Evolutionary conservation across 2,797 vertebrate species (phyloP).

Genomic region (Erpetoichthys calabaricus): DNA sequence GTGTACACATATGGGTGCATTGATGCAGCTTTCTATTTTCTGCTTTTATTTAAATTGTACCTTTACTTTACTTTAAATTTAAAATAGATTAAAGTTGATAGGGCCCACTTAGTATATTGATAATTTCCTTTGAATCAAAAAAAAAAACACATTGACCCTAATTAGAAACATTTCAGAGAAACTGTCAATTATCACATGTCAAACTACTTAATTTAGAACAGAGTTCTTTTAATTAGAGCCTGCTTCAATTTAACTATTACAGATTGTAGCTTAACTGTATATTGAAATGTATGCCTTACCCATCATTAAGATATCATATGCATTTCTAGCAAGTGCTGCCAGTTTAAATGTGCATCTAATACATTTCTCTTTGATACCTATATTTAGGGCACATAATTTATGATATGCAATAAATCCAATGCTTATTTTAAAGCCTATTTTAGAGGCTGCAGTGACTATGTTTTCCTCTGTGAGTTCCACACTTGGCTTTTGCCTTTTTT

Average conservation of each 20-base stretch:
- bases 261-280: slow-evolving; percentile 12
- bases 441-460: slow-evolving; percentile 59
- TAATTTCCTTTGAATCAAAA: slow-evolving; percentile 70
- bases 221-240: slow-evolving; percentile 64
- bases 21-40: too few species aligned
- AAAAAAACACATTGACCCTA: slow-evolving; percentile 70
- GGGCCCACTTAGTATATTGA: slow-evolving; percentile 64
- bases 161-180: slow-evolving; percentile 71
- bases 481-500: slow-evolving; percentile 62
- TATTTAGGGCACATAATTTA: slow-evolving; percentile 87
- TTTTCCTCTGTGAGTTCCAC: slow-evolving; percentile 72
- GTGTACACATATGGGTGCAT: too few species aligned
- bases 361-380: slow-evolving; percentile 66
- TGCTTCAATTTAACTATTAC: slow-evolving; percentile 57
- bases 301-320: slow-evolving; percentile 56
- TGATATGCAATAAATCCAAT: slow-evolving; percentile 65
- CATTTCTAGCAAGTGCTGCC: slow-evolving; percentile 59
- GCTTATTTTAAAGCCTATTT: slow-evolving; percentile 54
- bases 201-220: slow-evolving; percentile 68
- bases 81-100: slow-evolving; percentile 59
- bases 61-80: slow-evolving; percentile 30
- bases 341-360: slow-evolving; percentile 54
- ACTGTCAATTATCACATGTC: slow-evolving; percentile 69
- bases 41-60: too few species aligned
- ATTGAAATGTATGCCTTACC: slow-evolving; percentile 49